phyloP scores from a whole-genome alignment of 23 tunicate genomes.

The Ascidia mentula region DNA sequence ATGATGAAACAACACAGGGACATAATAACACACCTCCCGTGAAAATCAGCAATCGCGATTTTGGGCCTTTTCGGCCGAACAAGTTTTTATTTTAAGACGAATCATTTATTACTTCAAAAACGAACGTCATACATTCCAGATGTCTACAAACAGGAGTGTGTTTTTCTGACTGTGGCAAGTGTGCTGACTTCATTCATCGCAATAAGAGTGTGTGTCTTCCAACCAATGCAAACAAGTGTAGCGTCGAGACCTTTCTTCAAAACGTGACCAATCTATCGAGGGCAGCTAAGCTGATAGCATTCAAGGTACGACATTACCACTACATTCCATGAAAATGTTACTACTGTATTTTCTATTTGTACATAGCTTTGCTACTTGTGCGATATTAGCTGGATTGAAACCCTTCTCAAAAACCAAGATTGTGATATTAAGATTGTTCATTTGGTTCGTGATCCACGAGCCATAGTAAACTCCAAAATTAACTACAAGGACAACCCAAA shows the following conservation, averaged over 20 bases:
- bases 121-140: too few relatives aligned
- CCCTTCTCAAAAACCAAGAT: not conserved
- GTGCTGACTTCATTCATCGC: not conserved
- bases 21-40: too few relatives aligned
- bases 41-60: too few relatives aligned
- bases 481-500: not conserved
- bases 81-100: too few relatives aligned
- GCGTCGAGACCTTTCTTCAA: not conserved
- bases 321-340: too few relatives aligned
- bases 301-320: too few relatives aligned
- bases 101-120: too few relatives aligned
- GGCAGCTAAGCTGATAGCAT: not conserved
- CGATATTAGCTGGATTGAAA: not conserved
- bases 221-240: not conserved
- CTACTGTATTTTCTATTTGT: too few relatives aligned
- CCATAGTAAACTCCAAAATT: constrained; percentile 12
- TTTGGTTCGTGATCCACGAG: constrained; percentile 36
- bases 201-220: not conserved
- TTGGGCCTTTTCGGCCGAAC: too few relatives aligned
- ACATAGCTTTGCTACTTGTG: constrained; percentile 8
- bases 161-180: not conserved
- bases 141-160: not conserved
- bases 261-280: not conserved
- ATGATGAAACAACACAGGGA: too few relatives aligned
- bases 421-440: constrained; percentile 24